Evolutionary conservation across 1,140 invertebrate species (phyloP), one percentile per base, ranked within the genome.

Genomic region (Bombus difficillimus): DNA sequence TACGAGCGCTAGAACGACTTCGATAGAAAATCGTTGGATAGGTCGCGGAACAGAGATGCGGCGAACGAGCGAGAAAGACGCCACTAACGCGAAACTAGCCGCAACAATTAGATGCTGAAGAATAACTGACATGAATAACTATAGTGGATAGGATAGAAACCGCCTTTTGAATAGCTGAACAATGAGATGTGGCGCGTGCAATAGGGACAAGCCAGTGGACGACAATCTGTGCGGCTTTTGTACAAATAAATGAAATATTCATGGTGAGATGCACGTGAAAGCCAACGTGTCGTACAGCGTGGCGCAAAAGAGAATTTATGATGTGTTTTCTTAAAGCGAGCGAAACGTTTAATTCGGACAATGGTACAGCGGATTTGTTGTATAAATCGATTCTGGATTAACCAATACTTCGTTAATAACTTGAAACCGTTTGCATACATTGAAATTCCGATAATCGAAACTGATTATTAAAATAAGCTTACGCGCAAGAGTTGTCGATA

Each of bases 231-330:
- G 59, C 28, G 32, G 66, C 66, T 68, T 68, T 71, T 39, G 68
- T 39, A 37, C 37, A 39, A 71, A 39, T 71, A 71, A 71, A 71
- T 71, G 25, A 71, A 71, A 71, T 71, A 71, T 71, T 32, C 22
- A 37, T 28, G 25, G 10, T 39, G 68, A 4, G 28, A 39, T 5
- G 37, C 12, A 28, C 25, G 18, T 39, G 68, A 39, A 71, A 71
- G 37, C 68, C 47, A 34, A 34, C 18, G 18, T 15, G 15, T 6
- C 64, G 6, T 9, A 68, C 15, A 68, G 32, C 18, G 3, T 37
- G 66, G 32, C 13, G n/a, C 64, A 32, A 66, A 66, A 15, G n/a
- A 15, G 6, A n/a, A 32, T 18, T 66, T 32, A 15, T 32, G n/a
- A 32, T 62, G 12, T n/a, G 10, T 12, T 32, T 66, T 66, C 32